Base-by-base conservation (phyloP, 2,888 invertebrate species). In the Mythimna impura region DNA sequence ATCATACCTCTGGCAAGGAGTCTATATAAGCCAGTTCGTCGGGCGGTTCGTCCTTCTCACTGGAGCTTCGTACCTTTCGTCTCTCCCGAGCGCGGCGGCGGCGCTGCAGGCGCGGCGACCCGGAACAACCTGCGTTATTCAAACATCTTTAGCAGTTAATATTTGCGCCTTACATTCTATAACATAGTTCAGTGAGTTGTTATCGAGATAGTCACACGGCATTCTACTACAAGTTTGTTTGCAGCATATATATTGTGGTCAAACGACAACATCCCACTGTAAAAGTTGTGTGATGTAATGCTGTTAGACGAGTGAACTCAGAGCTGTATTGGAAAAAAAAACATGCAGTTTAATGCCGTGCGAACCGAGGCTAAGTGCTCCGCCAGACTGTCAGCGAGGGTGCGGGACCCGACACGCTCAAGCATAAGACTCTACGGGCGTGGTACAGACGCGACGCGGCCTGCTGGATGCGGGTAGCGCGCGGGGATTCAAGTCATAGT, bases 21-120 rank as follows among this genome's bases (percentile, higher is more conserved):
- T 98, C 98, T 55, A 98, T 97, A 89, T 98, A 98, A 17, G 98
- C 97, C 67, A 98, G 95, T 89, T 98, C 98, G 87, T 98, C 97
- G 52, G 96, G 95, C 25, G 94, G 88, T 67, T 95, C 94, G 71
- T 93, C 96, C 89, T 91, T 96, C 85, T 94, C 96, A 73, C 93
- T 94, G 20, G 92, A 89, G 70, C 92, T 93, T 76, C 94, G 91
- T 67, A 90, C 91, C 89, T 93, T 94, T 54, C 96, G 91, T 74
- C 96, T 86, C 76, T 95, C 95, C 2, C 97, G 95, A 60, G 97
- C 96, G 81, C 97, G 97, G 74, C 98, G 97, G 73, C 98, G 97
- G 68, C 98, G 95, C 86, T 98, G 98, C 89, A 98, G 97, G 66
- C 98, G 96, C 0, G 99, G 99, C 4, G 99, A 99, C 0, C 98